These are phyloP conservation scores for Sycophaga agraensis DNA, from an alignment of 1,140 invertebrate genomes.

Conservation along the genomic window DNA sequence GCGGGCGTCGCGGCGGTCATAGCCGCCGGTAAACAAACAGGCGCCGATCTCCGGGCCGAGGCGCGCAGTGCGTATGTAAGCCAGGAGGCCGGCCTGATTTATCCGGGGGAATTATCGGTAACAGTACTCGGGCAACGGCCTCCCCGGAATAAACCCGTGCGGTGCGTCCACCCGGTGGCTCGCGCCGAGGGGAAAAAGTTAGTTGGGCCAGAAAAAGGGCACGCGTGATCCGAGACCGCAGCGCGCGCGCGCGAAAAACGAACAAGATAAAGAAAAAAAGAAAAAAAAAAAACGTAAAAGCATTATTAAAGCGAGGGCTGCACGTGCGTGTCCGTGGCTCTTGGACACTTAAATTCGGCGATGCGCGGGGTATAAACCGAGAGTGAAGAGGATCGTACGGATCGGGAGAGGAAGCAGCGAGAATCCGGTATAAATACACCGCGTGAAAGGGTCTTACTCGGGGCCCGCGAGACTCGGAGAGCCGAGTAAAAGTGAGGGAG, in stretches of 20 bases:
- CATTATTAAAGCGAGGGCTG: constrained; percentile 17
- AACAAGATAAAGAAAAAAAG: neutral
- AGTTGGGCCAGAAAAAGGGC: neutral
- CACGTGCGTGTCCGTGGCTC: constrained; percentile 12
- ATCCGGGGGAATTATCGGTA: too few species aligned
- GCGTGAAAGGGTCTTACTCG: constrained; percentile 39
- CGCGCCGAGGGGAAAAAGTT: too few species aligned
- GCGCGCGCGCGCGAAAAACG: neutral
- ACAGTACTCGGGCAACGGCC: too few species aligned
- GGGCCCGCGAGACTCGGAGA: constrained; percentile 33
- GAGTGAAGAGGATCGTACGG: constrained; percentile 31
- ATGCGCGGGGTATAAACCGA: constrained; percentile 4
- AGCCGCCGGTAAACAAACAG: too few species aligned
- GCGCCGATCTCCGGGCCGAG: too few species aligned
- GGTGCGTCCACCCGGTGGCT: too few species aligned
- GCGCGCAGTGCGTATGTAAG: too few species aligned
- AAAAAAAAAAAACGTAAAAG: constrained; percentile 14
- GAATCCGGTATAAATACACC: constrained; percentile 50
- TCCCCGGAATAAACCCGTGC: too few species aligned
- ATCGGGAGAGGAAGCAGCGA: constrained; percentile 39
- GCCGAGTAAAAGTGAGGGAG: too few species aligned
- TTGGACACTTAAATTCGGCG: constrained; percentile 10
- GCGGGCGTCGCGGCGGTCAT: too few species aligned
- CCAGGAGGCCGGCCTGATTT: too few species aligned
- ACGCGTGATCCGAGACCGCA: neutral